Base-by-base conservation (phyloP, 2,113 vertebrate genomes). In the Saimiri boliviensis region DNA sequence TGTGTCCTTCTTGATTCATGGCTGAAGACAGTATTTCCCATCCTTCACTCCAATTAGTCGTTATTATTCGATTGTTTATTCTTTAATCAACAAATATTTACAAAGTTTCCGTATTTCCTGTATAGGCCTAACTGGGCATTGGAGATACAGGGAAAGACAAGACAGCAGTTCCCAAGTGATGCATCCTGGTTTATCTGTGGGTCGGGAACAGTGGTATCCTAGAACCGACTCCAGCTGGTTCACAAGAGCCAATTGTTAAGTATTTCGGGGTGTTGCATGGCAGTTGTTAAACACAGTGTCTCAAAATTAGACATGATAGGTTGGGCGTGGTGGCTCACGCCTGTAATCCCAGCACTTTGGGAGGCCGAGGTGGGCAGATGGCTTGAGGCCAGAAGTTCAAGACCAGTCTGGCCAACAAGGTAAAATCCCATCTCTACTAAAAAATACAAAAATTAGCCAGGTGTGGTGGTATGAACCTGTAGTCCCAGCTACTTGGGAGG, bases 171-270 rank as follows among this genome's bases (percentile, higher is more conserved):
- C 32, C 17, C 45, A 87, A 68, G n/a, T 77, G 49, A n/a, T 2
- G 10, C 1, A 14, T 35, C 66, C 19, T 2, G 45, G 42, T 45
- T 63, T 45, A 23, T 27, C 14, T 4, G 27, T 5, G 25, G n/a
- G 3, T 54, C 2, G 17, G 35, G 37, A 56, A 4, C 87, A 56
- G 70, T 5, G 4, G 6, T 49, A 10, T 32, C 32, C 8, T 27
- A 25, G 1, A 63, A 35, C 16, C 21, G 68, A 58, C 37, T 45
- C n/a, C 30, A 23, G 8, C 0, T n/a, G 42, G 47, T n/a, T 88
- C 25, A 27, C 14, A 19, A 68, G 56, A 71, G 20, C 1, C 8
- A 13, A 27, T 0, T 14, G 52, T 14, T 71, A 40, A 81, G 66
- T 87, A 85, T 76, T 49, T n/a, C 70, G 25, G 37, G 20, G 37